phyloP scores from a whole-genome alignment of 2,113 vertebrate genomes.

The Ondatra zibethicus region DNA sequence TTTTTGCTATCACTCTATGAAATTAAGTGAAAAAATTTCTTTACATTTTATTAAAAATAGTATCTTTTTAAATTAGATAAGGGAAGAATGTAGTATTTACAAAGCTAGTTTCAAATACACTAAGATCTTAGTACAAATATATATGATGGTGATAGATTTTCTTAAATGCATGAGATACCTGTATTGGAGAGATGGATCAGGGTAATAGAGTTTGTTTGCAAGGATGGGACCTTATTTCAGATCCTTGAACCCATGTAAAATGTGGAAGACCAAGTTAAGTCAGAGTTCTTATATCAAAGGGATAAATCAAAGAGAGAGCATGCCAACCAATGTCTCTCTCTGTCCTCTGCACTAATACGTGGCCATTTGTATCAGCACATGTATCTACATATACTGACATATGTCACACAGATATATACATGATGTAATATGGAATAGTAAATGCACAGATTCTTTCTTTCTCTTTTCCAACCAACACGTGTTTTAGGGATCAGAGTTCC shows the following conservation, averaged over 20 bases:
- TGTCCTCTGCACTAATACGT: no score
- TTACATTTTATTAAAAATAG: background rate
- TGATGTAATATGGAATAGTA: background rate
- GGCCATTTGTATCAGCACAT: no score
- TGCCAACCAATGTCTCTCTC: background rate
- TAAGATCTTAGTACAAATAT: background rate
- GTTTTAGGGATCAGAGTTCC: background rate
- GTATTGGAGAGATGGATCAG: background rate
- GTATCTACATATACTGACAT: background rate
- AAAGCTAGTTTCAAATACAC: slow-evolving; percentile 46
- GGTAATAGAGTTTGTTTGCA: background rate
- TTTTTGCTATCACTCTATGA: background rate
- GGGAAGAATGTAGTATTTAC: background rate
- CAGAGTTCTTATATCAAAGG: background rate
- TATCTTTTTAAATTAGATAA: background rate
- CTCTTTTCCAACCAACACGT: background rate
- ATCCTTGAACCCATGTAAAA: background rate
- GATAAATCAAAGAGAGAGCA: background rate
- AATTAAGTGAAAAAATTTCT: background rate
- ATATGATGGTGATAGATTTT: background rate
- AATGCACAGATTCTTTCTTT: background rate
- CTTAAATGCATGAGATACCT: background rate
- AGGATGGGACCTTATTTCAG: background rate
- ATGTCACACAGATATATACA: background rate
- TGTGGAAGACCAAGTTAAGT: background rate